phyloP scores from a whole-genome alignment of 2,888 invertebrate genomes.

The Pherbina coryleti region DNA sequence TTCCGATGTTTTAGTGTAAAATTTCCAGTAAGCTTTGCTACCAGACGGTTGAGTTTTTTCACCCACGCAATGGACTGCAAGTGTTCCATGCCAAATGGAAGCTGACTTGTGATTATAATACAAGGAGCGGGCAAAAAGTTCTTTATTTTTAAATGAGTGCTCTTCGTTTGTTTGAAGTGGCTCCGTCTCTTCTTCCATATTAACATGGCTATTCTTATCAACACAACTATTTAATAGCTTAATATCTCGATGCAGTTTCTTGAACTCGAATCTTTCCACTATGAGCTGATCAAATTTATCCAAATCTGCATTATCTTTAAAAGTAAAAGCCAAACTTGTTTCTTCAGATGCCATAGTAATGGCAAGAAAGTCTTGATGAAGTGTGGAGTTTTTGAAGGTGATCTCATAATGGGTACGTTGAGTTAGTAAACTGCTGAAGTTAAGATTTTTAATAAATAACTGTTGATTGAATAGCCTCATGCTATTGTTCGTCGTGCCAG shows the following conservation, averaged over 20 bases:
- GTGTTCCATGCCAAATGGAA: constrained; percentile 56
- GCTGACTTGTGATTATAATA: constrained; percentile 54
- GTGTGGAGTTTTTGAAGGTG: constrained; percentile 49
- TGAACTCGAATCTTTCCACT: constrained; percentile 50
- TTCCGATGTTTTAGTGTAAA: constrained; percentile 54
- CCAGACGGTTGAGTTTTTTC: constrained; percentile 28
- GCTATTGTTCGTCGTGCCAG: not conserved
- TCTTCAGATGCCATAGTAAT: constrained; percentile 54
- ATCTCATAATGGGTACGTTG: constrained; percentile 50
- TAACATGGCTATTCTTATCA: too few species aligned
- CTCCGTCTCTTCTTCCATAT: not conserved
- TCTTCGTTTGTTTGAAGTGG: constrained; percentile 27
- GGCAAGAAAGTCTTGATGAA: constrained; percentile 64
- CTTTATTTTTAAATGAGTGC: constrained; percentile 5
- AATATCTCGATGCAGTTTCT: not conserved
- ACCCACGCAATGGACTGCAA: constrained; percentile 52
- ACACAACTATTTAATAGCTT: too few species aligned
- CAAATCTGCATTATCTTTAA: constrained; percentile 34
- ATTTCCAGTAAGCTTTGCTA: constrained; percentile 40
- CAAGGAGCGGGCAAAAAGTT: constrained; percentile 39
- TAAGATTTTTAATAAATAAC: constrained; percentile 46
- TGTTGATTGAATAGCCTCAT: constrained; percentile 42
- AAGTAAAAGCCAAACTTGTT: constrained; percentile 50
- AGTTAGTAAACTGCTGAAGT: constrained; percentile 48
- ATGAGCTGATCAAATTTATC: constrained; percentile 54